Base-by-base conservation (phyloP, 2,888 invertebrate genomes). In the Anthophora plumipes region DNA sequence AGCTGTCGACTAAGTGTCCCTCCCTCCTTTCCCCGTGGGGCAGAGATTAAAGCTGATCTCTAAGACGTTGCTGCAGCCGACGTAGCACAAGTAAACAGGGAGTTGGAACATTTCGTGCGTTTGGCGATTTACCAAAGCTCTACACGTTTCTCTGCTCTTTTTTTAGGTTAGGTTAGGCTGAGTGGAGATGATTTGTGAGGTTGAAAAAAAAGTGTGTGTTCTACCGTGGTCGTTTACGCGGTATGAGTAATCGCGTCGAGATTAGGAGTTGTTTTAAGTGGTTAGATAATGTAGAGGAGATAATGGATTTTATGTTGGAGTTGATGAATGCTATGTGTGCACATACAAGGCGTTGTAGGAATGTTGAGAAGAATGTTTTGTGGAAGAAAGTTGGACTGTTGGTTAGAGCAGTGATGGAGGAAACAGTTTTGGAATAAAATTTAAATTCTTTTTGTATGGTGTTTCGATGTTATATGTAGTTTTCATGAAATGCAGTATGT, bases 11-110 rank as follows among this genome's bases (percentile, higher is more conserved):
- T 17, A 55, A 61, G 17, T 50, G 55, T 17, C 43, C 25, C 39
- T 17, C 43, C 25, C 39, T 66, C 66, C 12, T 31, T 31, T 31
- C 31, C 31, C 4, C 31, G 1, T 4, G 31, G 14, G 20, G 12
- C 22, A 14, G 22, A 41, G 59, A 68, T 68, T 68, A 52, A 59
- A 20, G 22, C 3, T 41, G 48, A 50, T 50, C n/a, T 25, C 5
- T 3, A 25, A 37, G 6, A 52, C 31, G 25, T n/a, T 1, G 5
- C 11, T 3, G 43, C 46, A 17, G 0, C 4, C 4, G 12, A 11
- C 17, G 9, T 7, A 20, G 0, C 17, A 22, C 22, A 22, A 25
- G 60, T 31, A 52, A 68, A 74, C 69, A 20, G 2, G 46, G 22
- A 14, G 6, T 31, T 12, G 50, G 48, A 20, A 37, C 41, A 43